Evolutionary conservation across 2,888 invertebrate genomes (phyloP).

Genomic region (Ichneumon xanthorius): DNA sequence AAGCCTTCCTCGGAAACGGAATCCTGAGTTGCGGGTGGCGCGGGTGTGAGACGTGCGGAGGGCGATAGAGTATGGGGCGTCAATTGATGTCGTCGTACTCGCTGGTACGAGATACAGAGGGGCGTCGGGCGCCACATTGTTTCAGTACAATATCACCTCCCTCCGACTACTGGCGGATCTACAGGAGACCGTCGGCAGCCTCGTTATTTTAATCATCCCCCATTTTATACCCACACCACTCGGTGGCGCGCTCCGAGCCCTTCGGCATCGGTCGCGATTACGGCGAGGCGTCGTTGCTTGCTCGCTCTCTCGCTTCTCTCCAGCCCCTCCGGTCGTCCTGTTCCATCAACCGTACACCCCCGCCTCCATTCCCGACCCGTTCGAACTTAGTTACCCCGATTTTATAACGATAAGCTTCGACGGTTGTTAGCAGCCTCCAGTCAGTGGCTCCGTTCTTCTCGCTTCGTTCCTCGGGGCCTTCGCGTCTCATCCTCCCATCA

Average conservation of each 20-base stretch:
- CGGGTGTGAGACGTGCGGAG: constrained; percentile 30
- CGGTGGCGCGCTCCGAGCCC: constrained; percentile 67
- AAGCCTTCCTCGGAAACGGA: constrained; percentile 32
- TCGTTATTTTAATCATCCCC: constrained; percentile 84
- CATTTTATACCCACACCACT: constrained; percentile 81
- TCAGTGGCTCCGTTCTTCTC: constrained; percentile 73
- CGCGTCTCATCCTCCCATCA: constrained; percentile 50
- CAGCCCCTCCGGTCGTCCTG: constrained; percentile 27
- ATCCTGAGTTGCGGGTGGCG: constrained; percentile 42
- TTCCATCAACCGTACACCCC: constrained; percentile 41
- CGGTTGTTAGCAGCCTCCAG: constrained; percentile 78
- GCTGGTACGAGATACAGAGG: constrained; percentile 75
- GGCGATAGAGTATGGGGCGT: constrained; percentile 69
- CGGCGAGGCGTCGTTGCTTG: constrained; percentile 53
- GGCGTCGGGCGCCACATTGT: constrained; percentile 81
- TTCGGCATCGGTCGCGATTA: constrained; percentile 72
- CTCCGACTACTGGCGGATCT: constrained; percentile 67
- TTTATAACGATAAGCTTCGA: constrained; percentile 75
- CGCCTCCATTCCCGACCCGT: constrained; percentile 49
- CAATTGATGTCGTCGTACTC: constrained; percentile 81
- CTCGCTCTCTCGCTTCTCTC: constrained; percentile 47
- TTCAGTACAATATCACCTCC: constrained; percentile 80
- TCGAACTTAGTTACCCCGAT: constrained; percentile 75
- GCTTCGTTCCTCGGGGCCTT: constrained; percentile 55
- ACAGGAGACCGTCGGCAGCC: constrained; percentile 78